Percentiles rank a stretch among this genome's conserved stretches.
phyloP scores from a whole-genome alignment of 2,113 vertebrate genomes.

The Emydura subglobosa region DNA sequence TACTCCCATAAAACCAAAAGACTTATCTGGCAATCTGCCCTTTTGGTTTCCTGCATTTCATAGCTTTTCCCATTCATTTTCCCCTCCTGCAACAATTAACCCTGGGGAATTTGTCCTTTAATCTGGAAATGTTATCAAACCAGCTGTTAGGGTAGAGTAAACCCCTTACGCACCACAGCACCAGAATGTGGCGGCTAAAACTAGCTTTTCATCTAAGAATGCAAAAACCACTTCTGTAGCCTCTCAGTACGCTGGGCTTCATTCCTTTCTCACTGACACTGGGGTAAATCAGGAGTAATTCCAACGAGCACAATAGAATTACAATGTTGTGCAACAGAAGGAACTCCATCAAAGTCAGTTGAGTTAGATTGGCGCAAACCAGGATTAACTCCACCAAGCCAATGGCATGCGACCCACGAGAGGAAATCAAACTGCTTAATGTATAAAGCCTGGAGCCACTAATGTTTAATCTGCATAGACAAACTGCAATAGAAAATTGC shows the following conservation, averaged over 20 bases:
- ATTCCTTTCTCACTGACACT: background rate
- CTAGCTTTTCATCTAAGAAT: background rate
- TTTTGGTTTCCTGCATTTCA: background rate
- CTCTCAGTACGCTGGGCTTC: background rate
- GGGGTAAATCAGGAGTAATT: background rate
- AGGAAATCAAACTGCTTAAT: background rate
- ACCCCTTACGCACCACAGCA: background rate
- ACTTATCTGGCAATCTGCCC: background rate
- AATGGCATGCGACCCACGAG: background rate
- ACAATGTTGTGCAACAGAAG: background rate
- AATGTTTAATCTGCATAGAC: background rate
- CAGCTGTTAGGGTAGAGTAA: too few relatives aligned
- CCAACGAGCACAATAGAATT: background rate
- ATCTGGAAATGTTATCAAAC: background rate
- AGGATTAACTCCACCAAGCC: background rate
- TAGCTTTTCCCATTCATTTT: background rate
- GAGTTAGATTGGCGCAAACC: background rate
- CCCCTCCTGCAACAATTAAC: background rate
- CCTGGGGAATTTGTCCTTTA: background rate
- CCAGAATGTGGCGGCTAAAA: background rate
- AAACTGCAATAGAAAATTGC: background rate
- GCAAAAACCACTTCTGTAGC: background rate
- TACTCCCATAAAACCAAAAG: fast-evolving
- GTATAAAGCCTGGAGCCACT: background rate
- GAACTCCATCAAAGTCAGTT: background rate